phyloP scores from a whole-genome alignment of 2,888 invertebrate genomes.

The Cantharis flavilabris region DNA sequence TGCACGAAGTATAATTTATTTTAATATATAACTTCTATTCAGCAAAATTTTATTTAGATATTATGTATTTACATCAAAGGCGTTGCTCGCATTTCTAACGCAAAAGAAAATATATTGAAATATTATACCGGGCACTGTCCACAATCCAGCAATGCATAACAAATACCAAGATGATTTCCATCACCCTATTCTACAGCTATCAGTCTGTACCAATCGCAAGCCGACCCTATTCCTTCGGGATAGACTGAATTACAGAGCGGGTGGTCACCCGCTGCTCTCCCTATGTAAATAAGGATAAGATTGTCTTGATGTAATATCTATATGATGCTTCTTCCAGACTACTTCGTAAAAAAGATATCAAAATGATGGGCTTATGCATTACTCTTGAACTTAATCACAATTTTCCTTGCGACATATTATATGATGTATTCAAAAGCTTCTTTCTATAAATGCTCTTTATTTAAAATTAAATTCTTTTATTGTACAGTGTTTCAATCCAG shows the following conservation, averaged over 20 bases:
- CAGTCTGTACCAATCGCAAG: constrained; percentile 45
- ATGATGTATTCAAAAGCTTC: not conserved
- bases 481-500: not conserved
- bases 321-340: constrained; percentile 29
- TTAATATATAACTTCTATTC: constrained; percentile 37
- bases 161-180: constrained; percentile 54
- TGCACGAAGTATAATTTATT: constrained; percentile 29
- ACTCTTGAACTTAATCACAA: constrained; percentile 26
- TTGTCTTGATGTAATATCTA: constrained; percentile 39
- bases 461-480: not conserved
- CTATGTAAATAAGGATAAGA: constrained; percentile 44
- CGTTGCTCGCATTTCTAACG: constrained; percentile 35
- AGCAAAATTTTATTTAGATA: constrained; percentile 40
- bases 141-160: constrained; percentile 56
- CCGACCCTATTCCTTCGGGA: constrained; percentile 38
- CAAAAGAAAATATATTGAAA: constrained; percentile 53
- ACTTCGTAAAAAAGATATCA: constrained; percentile 25
- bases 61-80: constrained; percentile 37
- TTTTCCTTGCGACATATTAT: not conserved
- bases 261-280: constrained; percentile 35
- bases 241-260: constrained; percentile 37
- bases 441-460: not conserved
- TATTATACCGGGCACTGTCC: constrained; percentile 56
- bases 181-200: constrained; percentile 48
- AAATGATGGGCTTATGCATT: constrained; percentile 28